A percentile compares a stretch with the other conserved stretches of the same genome.
These are phyloP conservation scores for Dreissena polymorpha DNA, from an alignment of 1,140 invertebrate species.

Conservation along the genomic window DNA sequence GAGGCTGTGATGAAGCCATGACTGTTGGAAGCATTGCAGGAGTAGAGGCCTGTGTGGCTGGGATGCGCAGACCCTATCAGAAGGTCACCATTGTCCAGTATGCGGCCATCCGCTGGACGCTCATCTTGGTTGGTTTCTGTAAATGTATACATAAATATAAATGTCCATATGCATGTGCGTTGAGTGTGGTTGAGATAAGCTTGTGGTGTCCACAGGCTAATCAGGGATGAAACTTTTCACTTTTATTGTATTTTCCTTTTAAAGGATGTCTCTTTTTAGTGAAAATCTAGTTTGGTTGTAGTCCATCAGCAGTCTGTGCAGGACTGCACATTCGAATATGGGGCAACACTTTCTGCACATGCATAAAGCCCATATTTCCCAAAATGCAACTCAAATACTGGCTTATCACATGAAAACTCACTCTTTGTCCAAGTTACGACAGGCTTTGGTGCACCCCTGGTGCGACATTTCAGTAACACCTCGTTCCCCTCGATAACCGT, in stretches of 20 bases:
- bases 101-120: slow-evolving; percentile 81
- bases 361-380: too few relatives aligned
- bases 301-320: too few relatives aligned
- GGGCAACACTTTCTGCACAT: too few relatives aligned
- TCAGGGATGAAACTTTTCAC: too few relatives aligned
- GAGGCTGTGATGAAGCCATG: slow-evolving; percentile 91
- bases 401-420: slow-evolving; percentile 54
- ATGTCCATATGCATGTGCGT: neutral
- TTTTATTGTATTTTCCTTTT: too few relatives aligned
- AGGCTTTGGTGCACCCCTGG: slow-evolving; percentile 92
- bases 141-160: neutral
- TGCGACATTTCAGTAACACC: slow-evolving; percentile 91
- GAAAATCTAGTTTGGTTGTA: too few relatives aligned
- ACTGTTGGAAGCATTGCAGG: slow-evolving; percentile 92
- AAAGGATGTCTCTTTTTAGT: too few relatives aligned
- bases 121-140: too few relatives aligned
- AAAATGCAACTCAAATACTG: too few relatives aligned
- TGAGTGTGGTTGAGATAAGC: too few relatives aligned
- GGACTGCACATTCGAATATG: too few relatives aligned
- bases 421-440: slow-evolving; percentile 90
- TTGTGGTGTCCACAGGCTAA: too few relatives aligned
- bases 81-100: slow-evolving; percentile 91
- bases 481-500: slow-evolving; percentile 96
- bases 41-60: slow-evolving; percentile 92
- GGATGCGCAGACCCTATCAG: slow-evolving; percentile 89